A percentile compares a stretch with the other conserved stretches of the same genome.
phyloP scores from a whole-genome alignment of 2,888 invertebrate genomes.

The Drosophila yooni region DNA sequence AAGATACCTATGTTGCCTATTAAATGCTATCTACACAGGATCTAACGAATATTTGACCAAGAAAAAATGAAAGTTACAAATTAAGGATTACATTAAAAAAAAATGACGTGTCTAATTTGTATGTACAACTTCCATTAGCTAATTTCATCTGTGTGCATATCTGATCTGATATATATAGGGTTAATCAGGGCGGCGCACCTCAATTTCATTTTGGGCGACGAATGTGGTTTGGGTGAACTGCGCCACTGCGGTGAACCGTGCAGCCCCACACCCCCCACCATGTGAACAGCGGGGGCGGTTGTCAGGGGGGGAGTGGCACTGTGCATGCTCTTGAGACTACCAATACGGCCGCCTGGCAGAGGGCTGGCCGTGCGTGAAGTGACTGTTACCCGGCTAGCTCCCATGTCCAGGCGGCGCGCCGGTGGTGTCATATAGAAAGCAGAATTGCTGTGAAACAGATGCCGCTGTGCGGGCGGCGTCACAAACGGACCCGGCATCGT shows the following conservation, averaged over 20 bases:
- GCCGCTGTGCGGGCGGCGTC: constrained; percentile 89
- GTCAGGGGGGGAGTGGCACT: constrained; percentile 80
- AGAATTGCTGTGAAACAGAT: constrained; percentile 87
- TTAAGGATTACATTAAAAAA: not conserved
- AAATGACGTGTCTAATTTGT: not conserved
- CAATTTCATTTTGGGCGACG: constrained; percentile 96
- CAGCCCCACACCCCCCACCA: constrained; percentile 42
- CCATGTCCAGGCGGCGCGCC: constrained; percentile 87
- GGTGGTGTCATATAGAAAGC: constrained; percentile 90
- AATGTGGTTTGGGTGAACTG: constrained; percentile 89
- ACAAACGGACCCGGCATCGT: constrained; percentile 93
- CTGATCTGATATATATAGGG: not conserved
- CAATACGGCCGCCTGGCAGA: constrained; percentile 86
- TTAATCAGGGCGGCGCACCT: constrained; percentile 87
- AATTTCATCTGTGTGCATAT: constrained; percentile 24
- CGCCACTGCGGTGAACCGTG: constrained; percentile 87
- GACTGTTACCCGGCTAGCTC: constrained; percentile 65
- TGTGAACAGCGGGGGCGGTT: constrained; percentile 32
- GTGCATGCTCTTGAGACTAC: constrained; percentile 88
- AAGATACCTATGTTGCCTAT: not conserved
- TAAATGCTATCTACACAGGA: not conserved
- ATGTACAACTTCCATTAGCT: constrained; percentile 33
- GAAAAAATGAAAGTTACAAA: not conserved
- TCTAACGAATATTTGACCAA: not conserved
- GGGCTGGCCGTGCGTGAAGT: constrained; percentile 86